Base-by-base conservation (phyloP, 2,888 invertebrate genomes). In the Perizoma flavofasciatum region DNA sequence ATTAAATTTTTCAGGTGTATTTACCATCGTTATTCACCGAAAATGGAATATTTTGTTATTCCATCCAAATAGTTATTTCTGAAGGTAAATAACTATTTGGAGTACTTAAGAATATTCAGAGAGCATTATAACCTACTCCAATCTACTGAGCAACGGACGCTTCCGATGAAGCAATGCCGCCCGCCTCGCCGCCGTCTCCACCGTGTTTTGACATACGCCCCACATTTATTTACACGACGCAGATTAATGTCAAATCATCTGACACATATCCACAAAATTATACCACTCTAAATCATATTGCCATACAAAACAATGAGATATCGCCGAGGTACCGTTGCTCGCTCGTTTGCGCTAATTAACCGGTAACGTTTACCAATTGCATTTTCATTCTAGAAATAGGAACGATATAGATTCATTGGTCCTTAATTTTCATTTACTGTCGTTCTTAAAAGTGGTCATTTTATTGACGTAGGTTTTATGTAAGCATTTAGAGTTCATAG, bases 181-280 rank as follows among this genome's bases (percentile, higher is more conserved):
- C 67, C 75, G 72, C 68, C 77, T 69, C 71, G 69, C 73, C 72
- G 73, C 59, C 75, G 77, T 75, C 77, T 71, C 70, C 55, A 55
- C 48, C 55, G 48, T 75, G 69, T 68, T 65, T 72, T 82, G 81
- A 85, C 83, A 83, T 83, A 88, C 83, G 77, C 77, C 78, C 74
- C 76, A 78, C 88, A 88, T 90, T 88, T 88, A 86, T 89, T 88
- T 83, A 82, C 82, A 75, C 81, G 88, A 88, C 88, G 69, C 78
- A 81, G 86, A 89, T 89, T 89, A 88, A 89, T 89, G 80, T 80
- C 69, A 73, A 79, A 81, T 84, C 85, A 86, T 86, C 82, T 81
- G 78, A 79, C 80, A 83, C 82, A 82, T 82, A 86, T 82, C 81
- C 75, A 82, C 77, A 73, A 70, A 75, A 72, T 72, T 70, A 73